Percentiles rank a stretch among this genome's conserved stretches.
These are phyloP conservation scores for Acronicta alni DNA, from an alignment of 2,888 invertebrate genomes.

Conservation along the genomic window DNA sequence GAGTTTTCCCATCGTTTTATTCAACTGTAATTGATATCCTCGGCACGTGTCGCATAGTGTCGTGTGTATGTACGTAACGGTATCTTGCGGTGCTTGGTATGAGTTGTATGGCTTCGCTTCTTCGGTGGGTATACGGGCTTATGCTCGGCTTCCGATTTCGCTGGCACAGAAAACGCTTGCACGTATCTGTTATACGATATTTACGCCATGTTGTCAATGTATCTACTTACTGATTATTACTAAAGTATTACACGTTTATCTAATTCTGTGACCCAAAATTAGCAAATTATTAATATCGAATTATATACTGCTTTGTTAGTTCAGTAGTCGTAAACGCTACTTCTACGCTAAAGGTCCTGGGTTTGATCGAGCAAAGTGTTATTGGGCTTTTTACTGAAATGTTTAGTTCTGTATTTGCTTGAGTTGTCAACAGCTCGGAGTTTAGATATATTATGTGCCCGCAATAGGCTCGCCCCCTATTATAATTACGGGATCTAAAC, in stretches of 20 bases:
- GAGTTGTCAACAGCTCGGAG: no score
- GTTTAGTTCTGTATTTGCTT: no score
- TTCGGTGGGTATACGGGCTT: constrained; percentile 15
- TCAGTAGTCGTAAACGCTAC: no score
- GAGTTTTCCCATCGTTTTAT: constrained; percentile 1
- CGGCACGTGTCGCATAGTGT: constrained; percentile 13
- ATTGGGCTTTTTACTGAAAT: no score
- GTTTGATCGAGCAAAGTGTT: no score
- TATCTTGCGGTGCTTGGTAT: constrained; percentile 14
- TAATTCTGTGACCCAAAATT: background rate
- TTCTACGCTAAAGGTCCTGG: no score
- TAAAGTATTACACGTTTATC: background rate
- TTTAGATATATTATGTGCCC: no score
- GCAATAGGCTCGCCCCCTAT: no score
- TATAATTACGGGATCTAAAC: no score
- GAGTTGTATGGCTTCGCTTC: constrained; percentile 53
- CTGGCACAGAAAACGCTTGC: constrained; percentile 12
- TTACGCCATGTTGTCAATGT: constrained; percentile 1
- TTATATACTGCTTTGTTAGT: no score
- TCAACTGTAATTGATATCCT: constrained; percentile 1
- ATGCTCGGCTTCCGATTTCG: constrained; percentile 40
- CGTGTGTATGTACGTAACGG: constrained; percentile 11
- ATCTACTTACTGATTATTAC: background rate
- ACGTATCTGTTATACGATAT: constrained; percentile 26
- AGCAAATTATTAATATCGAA: no score